phyloP scores from a whole-genome alignment of 2,888 invertebrate genomes.

The Gymnoscelis rufifasciata region DNA sequence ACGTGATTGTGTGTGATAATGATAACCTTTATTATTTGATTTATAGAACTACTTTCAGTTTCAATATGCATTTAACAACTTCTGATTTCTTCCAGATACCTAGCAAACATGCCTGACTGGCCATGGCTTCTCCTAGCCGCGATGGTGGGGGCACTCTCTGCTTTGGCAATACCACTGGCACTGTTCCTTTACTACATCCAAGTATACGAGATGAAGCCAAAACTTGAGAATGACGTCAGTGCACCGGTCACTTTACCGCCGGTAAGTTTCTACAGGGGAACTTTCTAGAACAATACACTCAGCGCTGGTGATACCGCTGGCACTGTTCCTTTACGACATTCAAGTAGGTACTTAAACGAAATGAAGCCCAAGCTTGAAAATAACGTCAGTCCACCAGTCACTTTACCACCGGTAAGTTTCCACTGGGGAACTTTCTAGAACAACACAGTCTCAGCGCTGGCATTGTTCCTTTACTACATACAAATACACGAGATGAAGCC shows the following conservation, averaged over 20 bases:
- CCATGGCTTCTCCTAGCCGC: constrained; percentile 64
- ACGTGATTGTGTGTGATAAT: too few species aligned
- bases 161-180: constrained; percentile 55
- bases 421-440: too few species aligned
- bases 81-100: neutral
- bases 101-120: constrained; percentile 65
- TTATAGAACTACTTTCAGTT: too few species aligned
- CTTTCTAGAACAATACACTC: too few species aligned
- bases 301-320: constrained; percentile 57
- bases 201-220: constrained; percentile 51
- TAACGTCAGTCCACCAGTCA: constrained; percentile 50
- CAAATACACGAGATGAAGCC: constrained; percentile 53
- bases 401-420: constrained; percentile 64
- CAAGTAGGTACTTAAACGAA: constrained; percentile 49
- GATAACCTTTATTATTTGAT: too few species aligned
- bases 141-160: constrained; percentile 58
- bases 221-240: constrained; percentile 40
- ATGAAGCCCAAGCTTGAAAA: constrained; percentile 48
- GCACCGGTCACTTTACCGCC: constrained; percentile 62
- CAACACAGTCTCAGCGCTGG: constrained; percentile 53
- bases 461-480: constrained; percentile 58
- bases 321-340: constrained; percentile 58
- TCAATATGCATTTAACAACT: too few species aligned
- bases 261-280: too few species aligned
- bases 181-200: constrained; percentile 59